Evolutionary conservation across 2,797 vertebrate genomes (phyloP).

Genomic region (Hoplostethus mediterraneus): DNA sequence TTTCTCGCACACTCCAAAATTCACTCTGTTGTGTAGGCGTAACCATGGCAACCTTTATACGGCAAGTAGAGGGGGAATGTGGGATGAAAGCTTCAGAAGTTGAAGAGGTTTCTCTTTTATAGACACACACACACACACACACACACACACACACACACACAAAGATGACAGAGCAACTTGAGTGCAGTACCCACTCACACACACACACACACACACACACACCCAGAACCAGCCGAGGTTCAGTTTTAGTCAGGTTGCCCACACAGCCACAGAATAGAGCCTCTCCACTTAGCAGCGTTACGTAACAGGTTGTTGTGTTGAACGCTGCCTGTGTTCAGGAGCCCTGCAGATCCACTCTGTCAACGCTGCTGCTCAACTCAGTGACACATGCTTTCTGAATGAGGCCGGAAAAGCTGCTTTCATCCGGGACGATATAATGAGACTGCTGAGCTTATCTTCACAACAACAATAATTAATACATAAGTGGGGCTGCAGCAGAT

Average conservation of each 20-base stretch:
- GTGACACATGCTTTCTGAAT: no score
- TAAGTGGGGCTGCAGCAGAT: no score
- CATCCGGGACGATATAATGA: no score
- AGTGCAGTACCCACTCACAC: background rate
- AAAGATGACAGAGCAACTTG: no score
- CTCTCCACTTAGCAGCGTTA: conserved; percentile 24
- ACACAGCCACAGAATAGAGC: conserved; percentile 42
- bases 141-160: background rate
- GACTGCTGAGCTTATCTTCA: no score
- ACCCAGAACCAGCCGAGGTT: background rate
- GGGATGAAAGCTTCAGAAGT: conserved; percentile 55
- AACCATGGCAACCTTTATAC: conserved; percentile 75
- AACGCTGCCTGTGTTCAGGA: conserved; percentile 43
- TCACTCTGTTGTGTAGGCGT: conserved; percentile 65
- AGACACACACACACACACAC: background rate
- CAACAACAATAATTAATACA: no score
- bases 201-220: background rate
- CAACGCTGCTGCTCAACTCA: no score
- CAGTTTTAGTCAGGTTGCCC: conserved; percentile 17
- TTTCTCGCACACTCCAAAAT: conserved; percentile 7
- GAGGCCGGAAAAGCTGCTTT: no score
- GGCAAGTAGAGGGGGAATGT: conserved; percentile 54
- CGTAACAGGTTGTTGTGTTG: conserved; percentile 56
- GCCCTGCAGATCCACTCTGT: background rate
- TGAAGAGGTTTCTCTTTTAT: conserved; percentile 43